Conservation (phyloP, 2,797 vertebrate genomes). For the Anomalospiza imberbis region DNA sequence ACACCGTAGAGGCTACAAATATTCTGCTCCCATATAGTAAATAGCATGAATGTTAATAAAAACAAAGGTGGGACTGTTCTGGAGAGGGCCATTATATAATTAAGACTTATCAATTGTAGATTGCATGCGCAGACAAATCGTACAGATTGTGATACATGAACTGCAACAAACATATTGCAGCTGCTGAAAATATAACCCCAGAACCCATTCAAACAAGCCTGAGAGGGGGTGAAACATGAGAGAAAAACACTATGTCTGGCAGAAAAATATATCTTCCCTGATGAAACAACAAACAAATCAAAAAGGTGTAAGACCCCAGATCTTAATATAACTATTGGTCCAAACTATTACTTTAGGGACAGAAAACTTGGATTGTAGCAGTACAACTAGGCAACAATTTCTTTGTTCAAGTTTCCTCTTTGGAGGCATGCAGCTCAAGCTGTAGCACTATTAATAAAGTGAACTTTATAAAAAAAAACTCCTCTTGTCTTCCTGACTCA, state of each 20-base stretch:
- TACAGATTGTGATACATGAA: background rate
- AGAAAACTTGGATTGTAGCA: background rate
- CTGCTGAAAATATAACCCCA: background rate
- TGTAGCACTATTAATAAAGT: background rate
- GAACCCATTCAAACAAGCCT: background rate
- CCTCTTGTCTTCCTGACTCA: background rate
- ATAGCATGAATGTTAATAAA: background rate
- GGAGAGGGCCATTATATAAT: background rate
- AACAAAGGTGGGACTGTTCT: background rate
- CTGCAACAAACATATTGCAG: background rate
- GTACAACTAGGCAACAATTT: rapidly evolving
- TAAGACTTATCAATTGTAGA: background rate
- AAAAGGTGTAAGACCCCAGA: background rate
- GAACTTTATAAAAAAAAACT: background rate
- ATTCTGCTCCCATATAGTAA: background rate
- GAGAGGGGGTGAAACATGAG: background rate
- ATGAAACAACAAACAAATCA: background rate
- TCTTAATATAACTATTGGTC: background rate
- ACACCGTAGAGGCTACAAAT: background rate
- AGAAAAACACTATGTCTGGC: background rate
- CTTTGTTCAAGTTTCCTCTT: background rate
- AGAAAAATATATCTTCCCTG: background rate
- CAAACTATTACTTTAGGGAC: background rate
- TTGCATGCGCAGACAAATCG: background rate
- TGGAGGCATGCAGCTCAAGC: rapidly evolving